Evolutionary conservation across 2,888 invertebrate genomes (phyloP), one percentile per base, ranked within the genome.

Genomic region (Drosophila meridionalis): DNA sequence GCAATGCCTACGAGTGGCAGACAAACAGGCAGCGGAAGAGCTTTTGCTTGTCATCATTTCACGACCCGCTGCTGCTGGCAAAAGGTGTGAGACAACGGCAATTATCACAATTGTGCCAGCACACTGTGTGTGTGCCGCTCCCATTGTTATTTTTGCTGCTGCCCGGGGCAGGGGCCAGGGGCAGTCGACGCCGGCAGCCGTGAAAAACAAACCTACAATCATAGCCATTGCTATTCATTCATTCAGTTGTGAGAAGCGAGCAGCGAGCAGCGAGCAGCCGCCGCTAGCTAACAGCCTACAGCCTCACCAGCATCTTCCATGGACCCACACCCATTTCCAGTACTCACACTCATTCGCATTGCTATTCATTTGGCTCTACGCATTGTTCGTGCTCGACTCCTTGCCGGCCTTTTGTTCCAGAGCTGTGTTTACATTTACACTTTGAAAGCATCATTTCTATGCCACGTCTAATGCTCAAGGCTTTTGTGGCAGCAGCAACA

Each of bases 21-120:
- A 55, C 83, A 80, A 82, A 86, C 85, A 69, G 86, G 68, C 83
- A 75, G 58, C 79, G 87, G 86, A 88, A 87, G 82, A 90, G 87
- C 89, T 78, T 87, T 87, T 87, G 74, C 87, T 88, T 87, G 87
- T 87, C 87, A 90, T 85, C 85, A 85, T 85, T 85, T 85, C 88
- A 85, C 80, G 89, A 87, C 79, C 87, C 76, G 84, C 83, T 78
- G 81, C 73, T 69, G 52, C 38, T 48, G 78, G 68, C 75, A 57
- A 56, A 76, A 83, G 89, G 85, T 89, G 89, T 84, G 85, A 84
- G 90, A 89, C 86, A 87, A 83, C 90, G 87, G 90, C 87, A 87
- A 87, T 87, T 87, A 87, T 87, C 90, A 80, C 87, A 87, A 90
- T 90, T 87, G 87, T 86, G 77, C 84, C 80, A 65, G 76, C 68